A percentile compares a stretch with the other conserved stretches of the same genome.
Evolutionary conservation across 2,113 vertebrate species (phyloP).

Genomic region (Archilochus colubris): DNA sequence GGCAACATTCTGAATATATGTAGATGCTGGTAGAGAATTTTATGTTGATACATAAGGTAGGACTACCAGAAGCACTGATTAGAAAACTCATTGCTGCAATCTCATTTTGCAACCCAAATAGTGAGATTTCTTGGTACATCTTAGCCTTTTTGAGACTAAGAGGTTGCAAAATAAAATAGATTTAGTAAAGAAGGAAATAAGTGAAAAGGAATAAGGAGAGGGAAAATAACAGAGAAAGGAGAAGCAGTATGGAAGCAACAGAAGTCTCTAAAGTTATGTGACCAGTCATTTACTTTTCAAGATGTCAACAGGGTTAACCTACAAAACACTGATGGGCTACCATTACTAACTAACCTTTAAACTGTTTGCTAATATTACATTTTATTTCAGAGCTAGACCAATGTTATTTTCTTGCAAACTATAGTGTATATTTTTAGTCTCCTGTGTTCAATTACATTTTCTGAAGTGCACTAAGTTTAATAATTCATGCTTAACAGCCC

Average conservation of each 20-base stretch:
- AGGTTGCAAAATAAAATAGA: background rate
- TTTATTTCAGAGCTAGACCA: conserved; percentile 8
- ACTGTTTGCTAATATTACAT: background rate
- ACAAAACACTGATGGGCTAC: background rate
- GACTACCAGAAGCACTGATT: background rate
- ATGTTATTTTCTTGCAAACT: conserved; percentile 17
- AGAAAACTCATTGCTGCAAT: background rate
- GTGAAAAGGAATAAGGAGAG: background rate
- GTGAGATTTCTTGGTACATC: background rate
- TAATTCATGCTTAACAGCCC: conserved; percentile 53
- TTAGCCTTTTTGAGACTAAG: background rate
- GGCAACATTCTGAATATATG: background rate
- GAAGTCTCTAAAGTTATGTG: background rate
- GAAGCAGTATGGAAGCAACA: background rate
- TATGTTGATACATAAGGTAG: background rate
- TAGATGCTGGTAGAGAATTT: background rate
- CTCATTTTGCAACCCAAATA: background rate
- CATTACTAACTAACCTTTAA: background rate
- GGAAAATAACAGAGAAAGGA: background rate
- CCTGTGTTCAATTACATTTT: conserved; percentile 25
- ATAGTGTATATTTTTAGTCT: conserved; percentile 46
- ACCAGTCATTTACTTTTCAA: background rate
- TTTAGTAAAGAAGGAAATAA: background rate
- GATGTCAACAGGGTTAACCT: background rate
- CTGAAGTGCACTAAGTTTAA: conserved; percentile 55